Evolutionary conservation across 2,888 invertebrate species (phyloP).

Genomic region (Drosophila siamana): DNA sequence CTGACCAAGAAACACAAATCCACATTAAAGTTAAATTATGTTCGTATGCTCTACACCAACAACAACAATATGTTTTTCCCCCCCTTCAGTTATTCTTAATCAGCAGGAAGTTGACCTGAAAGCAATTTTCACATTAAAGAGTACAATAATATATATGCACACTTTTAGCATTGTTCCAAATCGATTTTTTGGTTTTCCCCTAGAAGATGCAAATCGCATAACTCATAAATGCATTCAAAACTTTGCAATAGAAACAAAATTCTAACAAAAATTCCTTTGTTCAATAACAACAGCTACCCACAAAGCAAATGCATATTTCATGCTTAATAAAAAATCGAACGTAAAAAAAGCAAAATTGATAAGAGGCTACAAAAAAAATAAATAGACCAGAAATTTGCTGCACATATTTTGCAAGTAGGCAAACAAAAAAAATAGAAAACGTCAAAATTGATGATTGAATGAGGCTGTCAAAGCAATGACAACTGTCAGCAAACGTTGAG

Average conservation of each 20-base stretch:
- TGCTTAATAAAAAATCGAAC: constrained; percentile 9
- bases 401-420: constrained; percentile 1
- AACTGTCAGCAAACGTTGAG: constrained; percentile 29
- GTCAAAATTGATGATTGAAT: constrained; percentile 32
- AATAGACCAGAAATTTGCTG: background rate
- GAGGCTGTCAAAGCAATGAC: constrained; percentile 47
- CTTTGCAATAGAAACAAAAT: background rate
- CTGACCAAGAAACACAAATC: constrained; percentile 24
- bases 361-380: constrained; percentile 9
- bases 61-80: too few relatives aligned
- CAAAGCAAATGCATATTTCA: constrained; percentile 39
- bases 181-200: background rate
- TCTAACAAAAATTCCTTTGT: constrained; percentile 4
- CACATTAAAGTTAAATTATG: constrained; percentile 17
- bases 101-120: background rate
- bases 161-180: background rate
- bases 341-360: constrained; percentile 3
- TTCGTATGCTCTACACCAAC: too few relatives aligned
- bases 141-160: background rate
- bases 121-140: background rate
- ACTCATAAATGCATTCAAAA: constrained; percentile 1
- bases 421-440: constrained; percentile 18
- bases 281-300: constrained; percentile 14
- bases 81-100: background rate
- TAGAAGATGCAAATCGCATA: background rate